Percentiles rank a stretch among this genome's conserved stretches.
Evolutionary conservation across 2,797 vertebrate genomes (phyloP).

Genomic region (Anas acuta): DNA sequence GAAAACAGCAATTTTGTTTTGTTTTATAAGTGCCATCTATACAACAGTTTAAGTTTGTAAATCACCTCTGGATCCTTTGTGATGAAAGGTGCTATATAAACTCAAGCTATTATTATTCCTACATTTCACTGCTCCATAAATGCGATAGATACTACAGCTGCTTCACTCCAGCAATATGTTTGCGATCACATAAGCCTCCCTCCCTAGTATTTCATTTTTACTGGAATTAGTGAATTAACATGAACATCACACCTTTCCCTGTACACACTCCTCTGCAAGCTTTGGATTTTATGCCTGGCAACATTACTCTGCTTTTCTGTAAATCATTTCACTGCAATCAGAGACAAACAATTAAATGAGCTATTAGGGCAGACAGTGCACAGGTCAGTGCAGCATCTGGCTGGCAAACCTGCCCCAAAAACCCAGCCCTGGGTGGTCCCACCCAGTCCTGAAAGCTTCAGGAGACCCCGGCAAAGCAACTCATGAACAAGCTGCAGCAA

Average conservation of each 20-base stretch:
- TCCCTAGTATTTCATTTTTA: slow-evolving; percentile 17
- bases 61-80: slow-evolving; percentile 55
- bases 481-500: neutral
- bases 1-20: slow-evolving; percentile 47
- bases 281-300: neutral
- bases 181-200: neutral
- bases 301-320: neutral
- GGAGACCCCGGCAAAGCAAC: neutral
- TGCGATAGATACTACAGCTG: neutral
- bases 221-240: slow-evolving; percentile 41
- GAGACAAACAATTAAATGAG: slow-evolving; percentile 16
- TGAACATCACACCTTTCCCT: neutral
- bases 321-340: neutral
- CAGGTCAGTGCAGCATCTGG: neutral
- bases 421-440: neutral
- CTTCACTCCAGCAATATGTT: slow-evolving; percentile 17
- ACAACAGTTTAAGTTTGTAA: slow-evolving; percentile 66
- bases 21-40: slow-evolving; percentile 48
- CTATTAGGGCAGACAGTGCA: neutral
- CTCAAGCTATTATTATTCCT: slow-evolving; percentile 41
- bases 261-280: neutral
- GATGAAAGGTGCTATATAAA: slow-evolving; percentile 51
- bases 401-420: neutral
- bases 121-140: slow-evolving; percentile 55
- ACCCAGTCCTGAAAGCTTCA: neutral